Evolutionary conservation across 35 echinoderm and acorn worm genomes (phyloP), one percentile per base, ranked within the genome.

Genomic region (Acanthaster planci): DNA sequence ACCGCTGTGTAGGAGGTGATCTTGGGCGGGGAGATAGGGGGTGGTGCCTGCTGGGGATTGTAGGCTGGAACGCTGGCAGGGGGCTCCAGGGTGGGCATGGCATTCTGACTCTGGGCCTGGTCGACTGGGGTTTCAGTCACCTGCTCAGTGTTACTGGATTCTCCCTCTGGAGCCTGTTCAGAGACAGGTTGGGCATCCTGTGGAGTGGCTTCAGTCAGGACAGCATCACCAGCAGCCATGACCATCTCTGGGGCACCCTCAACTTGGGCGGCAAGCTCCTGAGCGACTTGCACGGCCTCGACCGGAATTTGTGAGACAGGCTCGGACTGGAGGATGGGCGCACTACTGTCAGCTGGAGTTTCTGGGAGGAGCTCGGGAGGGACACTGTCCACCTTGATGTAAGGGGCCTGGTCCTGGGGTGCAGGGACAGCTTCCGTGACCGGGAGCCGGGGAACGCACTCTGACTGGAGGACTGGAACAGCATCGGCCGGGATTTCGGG

Each of bases 1-100:
- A 72, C 64, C 23, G 64, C 64, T 26, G 64, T 72, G 64, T 72
- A 72, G 23, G 64, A 72, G 7, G 64, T 72, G 1, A 72, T 72
- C 64, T 72, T 72, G 23, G 64, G 64, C 30, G 64, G 64, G 16
- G 64, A 72, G 29, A 72, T 72, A 10, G 64, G 26, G 26, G 64
- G 64, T 1, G 64, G 26, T 2, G 64, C 34, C 26, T 72, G 64
- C 34, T 72, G 64, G 34, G 64, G 64, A 29, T 72, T 72, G 64
- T 72, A 72, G 64, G 64, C 10, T 21, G 26, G 64, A 19, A 72
- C 64, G 15, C 7, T 72, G 30, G 64, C 22, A 10, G 64, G 64
- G 1, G 64, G 64, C 29, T 72, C 64, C 26, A 72, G 23, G 15
- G 64, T 72, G 0, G 64, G 64, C 64, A 72, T 72, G 64, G 64